Evolutionary conservation across 2,888 invertebrate genomes (phyloP), one percentile per base, ranked within the genome.

Genomic region (Coelogynopora nodosa): DNA sequence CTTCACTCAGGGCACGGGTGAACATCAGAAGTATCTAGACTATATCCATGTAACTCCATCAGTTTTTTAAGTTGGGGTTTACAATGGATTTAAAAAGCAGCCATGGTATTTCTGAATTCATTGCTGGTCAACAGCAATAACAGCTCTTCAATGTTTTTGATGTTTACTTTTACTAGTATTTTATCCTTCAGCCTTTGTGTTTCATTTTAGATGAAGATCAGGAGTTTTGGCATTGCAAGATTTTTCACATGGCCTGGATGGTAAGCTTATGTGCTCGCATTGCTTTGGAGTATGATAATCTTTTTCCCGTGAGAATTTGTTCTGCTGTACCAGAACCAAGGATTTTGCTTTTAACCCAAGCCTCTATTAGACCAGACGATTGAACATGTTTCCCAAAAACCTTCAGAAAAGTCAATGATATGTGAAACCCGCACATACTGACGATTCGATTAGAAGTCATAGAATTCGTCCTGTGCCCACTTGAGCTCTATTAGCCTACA

Each of bases 401-500:
- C 74, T 74, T 74, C 2, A 74, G 23, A 74, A 74, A 74, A 26
- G 5, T 74, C 27, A 74, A 18, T 18, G 49, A 49, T 49, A 49
- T 49, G 49, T 49, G 86, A 30, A 87, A 49, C 23, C 80, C 86
- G 82, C 86, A 83, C n/a, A 87, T 0, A 26, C 86, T 67, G 13
- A 84, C 80, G 49, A 87, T 87, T 26, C 83, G 81, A 13, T n/a
- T n/a, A n/a, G n/a, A n/a, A 29, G 30, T 87, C 87, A 27, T 30
- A 13, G 13, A 23, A 67, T 30, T 81, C 26, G 18, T 26, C 31
- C 18, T 18, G 31, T 67, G 87, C 49, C 87, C 87, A 87, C 29
- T 87, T 87, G 10, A 87, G 31, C 49, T 87, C 86, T 86, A 87
- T 87, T 82, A 87, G 28, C 67, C 28, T 87, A 0, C 29, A 67